Conservation (phyloP, 2,888 invertebrate genomes). For the Ectemnius continuus region DNA sequence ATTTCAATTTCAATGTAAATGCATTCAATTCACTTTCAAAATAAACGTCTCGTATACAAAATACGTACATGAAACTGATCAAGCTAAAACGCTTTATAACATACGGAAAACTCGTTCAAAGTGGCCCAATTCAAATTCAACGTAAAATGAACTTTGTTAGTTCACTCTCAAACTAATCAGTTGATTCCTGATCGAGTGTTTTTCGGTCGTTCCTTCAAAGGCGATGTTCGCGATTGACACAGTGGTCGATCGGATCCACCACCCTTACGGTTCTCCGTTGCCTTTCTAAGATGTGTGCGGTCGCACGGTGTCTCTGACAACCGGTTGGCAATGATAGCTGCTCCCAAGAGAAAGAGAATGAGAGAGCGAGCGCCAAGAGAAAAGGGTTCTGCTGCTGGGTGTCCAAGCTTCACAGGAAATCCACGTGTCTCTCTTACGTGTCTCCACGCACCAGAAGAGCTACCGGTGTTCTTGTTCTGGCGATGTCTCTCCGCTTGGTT, state of each 20-base stretch:
- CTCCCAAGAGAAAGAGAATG: too few species aligned
- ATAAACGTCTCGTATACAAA: too few species aligned
- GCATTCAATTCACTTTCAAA: too few species aligned
- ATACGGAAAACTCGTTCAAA: too few species aligned
- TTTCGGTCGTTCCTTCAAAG: neutral
- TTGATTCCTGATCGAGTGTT: too few species aligned
- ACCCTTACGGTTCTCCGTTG: conserved; percentile 20
- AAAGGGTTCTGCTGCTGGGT: conserved; percentile 15
- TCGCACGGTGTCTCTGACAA: conserved; percentile 68
- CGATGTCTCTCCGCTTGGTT: neutral
- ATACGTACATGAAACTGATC: too few species aligned
- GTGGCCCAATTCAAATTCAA: too few species aligned
- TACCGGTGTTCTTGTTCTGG: neutral
- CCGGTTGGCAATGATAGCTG: conserved; percentile 64
- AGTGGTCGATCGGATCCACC: neutral
- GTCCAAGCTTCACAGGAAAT: conserved; percentile 42
- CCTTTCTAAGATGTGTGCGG: conserved; percentile 35
- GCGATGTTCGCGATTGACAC: neutral
- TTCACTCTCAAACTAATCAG: too few species aligned
- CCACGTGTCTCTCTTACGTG: neutral
- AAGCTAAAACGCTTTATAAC: too few species aligned
- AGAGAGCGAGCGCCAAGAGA: too few species aligned
- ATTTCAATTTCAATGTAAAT: too few species aligned
- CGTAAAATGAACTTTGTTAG: too few species aligned
- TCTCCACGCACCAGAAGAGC: neutral